Conservation (phyloP, 1,140 invertebrate species). For the Nymphalis io region DNA sequence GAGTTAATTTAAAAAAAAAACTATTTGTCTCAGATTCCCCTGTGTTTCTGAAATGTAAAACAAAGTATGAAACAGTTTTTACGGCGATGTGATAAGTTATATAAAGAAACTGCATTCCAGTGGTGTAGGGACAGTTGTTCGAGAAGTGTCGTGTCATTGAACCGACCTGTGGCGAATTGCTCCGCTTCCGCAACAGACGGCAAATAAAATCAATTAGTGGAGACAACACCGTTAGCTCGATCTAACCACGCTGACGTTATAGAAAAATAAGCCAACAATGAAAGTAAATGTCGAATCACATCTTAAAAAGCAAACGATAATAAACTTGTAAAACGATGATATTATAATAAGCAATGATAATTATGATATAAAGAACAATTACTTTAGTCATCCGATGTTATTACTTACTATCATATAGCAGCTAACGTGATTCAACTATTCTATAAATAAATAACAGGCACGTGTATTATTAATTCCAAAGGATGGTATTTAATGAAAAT, state of each 20-base stretch:
- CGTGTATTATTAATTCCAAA: constrained; percentile 71
- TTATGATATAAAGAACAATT: constrained; percentile 29
- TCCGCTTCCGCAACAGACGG: constrained; percentile 63
- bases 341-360: constrained; percentile 16
- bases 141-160: constrained; percentile 68
- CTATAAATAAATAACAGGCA: constrained; percentile 62
- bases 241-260: constrained; percentile 42
- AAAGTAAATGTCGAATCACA: constrained; percentile 26
- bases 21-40: background rate
- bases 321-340: constrained; percentile 15
- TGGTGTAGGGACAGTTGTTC: constrained; percentile 53
- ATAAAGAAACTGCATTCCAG: constrained; percentile 63
- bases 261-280: constrained; percentile 36
- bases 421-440: constrained; percentile 57
- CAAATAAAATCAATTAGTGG: constrained; percentile 69
- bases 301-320: constrained; percentile 32
- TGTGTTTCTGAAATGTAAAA: constrained; percentile 3
- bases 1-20: no score
- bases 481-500: constrained; percentile 72
- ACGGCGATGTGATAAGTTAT: constrained; percentile 48
- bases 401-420: constrained; percentile 43
- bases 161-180: constrained; percentile 67
- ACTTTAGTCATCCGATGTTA: constrained; percentile 44
- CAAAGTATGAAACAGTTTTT: constrained; percentile 30
- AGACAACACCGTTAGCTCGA: constrained; percentile 50